Conservation (phyloP, 2,797 vertebrate species). For the Gorsachius magnificus region DNA sequence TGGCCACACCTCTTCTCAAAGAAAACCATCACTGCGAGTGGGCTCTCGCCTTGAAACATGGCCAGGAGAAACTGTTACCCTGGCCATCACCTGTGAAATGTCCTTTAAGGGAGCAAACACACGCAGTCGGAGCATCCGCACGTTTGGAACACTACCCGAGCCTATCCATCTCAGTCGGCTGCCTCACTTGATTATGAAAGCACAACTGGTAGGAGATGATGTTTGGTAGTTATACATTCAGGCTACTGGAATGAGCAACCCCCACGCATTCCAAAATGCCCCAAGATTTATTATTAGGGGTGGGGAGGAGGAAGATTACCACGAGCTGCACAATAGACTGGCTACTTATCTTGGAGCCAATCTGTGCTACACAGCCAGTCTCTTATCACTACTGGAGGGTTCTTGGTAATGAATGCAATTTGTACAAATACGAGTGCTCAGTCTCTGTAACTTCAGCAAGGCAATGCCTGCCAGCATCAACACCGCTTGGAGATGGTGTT, state of each 20-base stretch:
- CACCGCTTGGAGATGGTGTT: slow-evolving; percentile 44
- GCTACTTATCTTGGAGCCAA: slow-evolving; percentile 59
- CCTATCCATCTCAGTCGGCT: not conserved
- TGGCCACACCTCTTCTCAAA: not conserved
- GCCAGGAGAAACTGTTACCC: not conserved
- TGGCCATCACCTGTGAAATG: not conserved
- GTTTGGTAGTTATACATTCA: slow-evolving; percentile 1
- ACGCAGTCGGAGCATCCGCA: not conserved
- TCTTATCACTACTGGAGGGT: slow-evolving; percentile 57
- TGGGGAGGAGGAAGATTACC: slow-evolving; percentile 27
- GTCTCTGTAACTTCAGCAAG: slow-evolving; percentile 46
- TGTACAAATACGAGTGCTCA: slow-evolving; percentile 42
- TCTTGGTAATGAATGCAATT: slow-evolving; percentile 57
- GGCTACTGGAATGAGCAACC: slow-evolving; percentile 16
- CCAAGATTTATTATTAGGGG: slow-evolving; percentile 62
- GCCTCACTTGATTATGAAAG: slow-evolving; percentile 5
- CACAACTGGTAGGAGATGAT: not conserved
- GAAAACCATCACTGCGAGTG: not conserved
- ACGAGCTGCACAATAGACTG: slow-evolving; percentile 35
- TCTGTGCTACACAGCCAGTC: slow-evolving; percentile 39
- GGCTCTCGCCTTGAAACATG: not conserved
- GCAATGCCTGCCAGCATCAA: slow-evolving; percentile 42
- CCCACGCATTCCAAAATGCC: slow-evolving; percentile 41
- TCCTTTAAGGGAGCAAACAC: not conserved
- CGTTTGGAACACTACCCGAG: not conserved